Evolutionary conservation across 2,797 vertebrate species (phyloP), one percentile per base, ranked within the genome.

Genomic region (Paedocypris micromegethes): DNA sequence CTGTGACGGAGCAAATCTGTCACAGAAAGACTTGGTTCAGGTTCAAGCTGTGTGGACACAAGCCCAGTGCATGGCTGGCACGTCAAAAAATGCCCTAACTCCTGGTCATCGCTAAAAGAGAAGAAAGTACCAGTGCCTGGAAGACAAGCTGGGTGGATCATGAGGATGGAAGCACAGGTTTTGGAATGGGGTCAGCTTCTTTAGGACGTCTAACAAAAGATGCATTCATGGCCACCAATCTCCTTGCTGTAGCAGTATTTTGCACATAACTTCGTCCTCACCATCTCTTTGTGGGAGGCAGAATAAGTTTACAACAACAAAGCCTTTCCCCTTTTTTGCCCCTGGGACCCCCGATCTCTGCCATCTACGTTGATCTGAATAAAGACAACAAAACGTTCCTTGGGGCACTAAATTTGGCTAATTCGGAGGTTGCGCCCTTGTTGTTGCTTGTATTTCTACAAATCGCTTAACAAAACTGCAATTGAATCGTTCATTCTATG

Each of bases 151-250:
- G 68, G 70, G 42, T 47, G 0, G 49, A 51, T 66, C 40, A 9
- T 58, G 64, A 58, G 9, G 66, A 83, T 76, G 78, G 75, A 79
- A 44, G 75, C 39, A 3, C 64, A 52, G 68, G 72, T 80, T 83
- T 61, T 80, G 79, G 79, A 82, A 52, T 77, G 73, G 6, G 67
- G 64, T 72, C 41, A 66, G 77, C 76, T 66, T 63, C 81, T 75
- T 77, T 79, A 76, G 77, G 59, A 61, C 41, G 38, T 68, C 9
- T 51, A 73, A 88, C 84, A 88, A 87, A 80, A 80, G 71, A 52
- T 49, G 72, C 81, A 78, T 87, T 88, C 83, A 85, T 40, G 61
- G 68, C 53, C 65, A 66, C 67, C 46, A 49, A 57, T 69, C 74
- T 7, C 50, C 37, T 63, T 66, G 63, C 63, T 58, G 58, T 73